phyloP scores from a whole-genome alignment of 1,140 invertebrate species.

The Melipona quadrifasciata region DNA sequence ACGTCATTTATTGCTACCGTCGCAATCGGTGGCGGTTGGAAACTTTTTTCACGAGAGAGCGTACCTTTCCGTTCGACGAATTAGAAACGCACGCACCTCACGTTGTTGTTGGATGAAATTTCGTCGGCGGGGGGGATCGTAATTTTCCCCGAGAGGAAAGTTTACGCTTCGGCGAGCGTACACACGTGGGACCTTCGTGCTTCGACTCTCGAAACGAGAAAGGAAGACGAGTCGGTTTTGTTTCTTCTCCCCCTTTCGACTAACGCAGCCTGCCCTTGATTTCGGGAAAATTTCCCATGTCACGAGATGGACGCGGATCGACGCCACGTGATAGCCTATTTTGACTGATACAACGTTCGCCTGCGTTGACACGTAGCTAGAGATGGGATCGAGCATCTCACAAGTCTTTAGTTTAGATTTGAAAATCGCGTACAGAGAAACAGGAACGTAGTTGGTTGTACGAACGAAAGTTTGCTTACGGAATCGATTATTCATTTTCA shows the following conservation, averaged over 20 bases:
- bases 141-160: not conserved
- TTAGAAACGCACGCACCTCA: not conserved
- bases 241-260: not conserved
- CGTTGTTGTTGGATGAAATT: conserved; percentile 19
- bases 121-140: not conserved
- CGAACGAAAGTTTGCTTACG: too few relatives aligned
- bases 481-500: too few relatives aligned
- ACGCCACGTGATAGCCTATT: conserved; percentile 55
- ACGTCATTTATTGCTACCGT: too few relatives aligned
- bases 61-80: too few relatives aligned
- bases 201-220: not conserved
- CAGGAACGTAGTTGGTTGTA: too few relatives aligned
- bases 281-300: conserved; percentile 53
- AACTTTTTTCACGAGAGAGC: too few relatives aligned
- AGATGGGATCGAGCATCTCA: too few relatives aligned
- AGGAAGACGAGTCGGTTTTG: too few relatives aligned
- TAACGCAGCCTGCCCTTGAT: conserved; percentile 9
- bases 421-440: too few relatives aligned
- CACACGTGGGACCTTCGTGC: too few relatives aligned
- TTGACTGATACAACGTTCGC: conserved; percentile 43
- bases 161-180: not conserved
- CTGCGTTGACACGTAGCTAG: not conserved
- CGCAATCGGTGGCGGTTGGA: too few relatives aligned
- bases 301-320: conserved; percentile 36
- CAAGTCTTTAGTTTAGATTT: too few relatives aligned